Percentiles rank a stretch among this genome's conserved stretches.
phyloP scores from a whole-genome alignment of 2,113 vertebrate genomes.

The Chaetura pelagica region DNA sequence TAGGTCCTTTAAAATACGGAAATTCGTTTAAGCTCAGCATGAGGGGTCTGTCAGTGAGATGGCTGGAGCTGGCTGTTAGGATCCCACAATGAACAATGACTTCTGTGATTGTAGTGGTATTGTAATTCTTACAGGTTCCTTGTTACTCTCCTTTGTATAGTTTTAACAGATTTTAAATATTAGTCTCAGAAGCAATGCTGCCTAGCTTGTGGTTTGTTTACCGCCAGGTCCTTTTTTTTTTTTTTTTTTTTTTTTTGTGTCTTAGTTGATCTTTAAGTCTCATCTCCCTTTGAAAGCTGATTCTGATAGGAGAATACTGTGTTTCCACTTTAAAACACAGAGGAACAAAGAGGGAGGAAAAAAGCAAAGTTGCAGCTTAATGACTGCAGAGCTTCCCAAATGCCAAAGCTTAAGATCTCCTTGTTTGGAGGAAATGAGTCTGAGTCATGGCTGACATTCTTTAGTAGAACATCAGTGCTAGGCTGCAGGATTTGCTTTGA shows the following conservation, averaged over 20 bases:
- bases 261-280: background rate
- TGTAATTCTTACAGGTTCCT: background rate
- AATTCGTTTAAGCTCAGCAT: background rate
- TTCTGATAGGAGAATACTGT: background rate
- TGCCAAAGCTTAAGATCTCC: background rate
- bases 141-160: background rate
- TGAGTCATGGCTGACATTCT: background rate
- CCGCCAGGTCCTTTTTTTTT: background rate
- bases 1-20: background rate
- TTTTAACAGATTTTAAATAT: background rate
- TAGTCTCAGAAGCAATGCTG: background rate
- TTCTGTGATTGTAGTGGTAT: background rate
- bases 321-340: background rate
- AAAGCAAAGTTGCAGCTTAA: background rate
- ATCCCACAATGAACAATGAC: background rate
- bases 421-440: background rate
- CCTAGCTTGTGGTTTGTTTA: background rate
- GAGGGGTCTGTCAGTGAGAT: background rate
- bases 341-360: fast-evolving
- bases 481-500: background rate
- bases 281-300: background rate
- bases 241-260: background rate
- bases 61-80: background rate
- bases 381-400: background rate
- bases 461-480: background rate